Base-by-base conservation (phyloP, 2,888 invertebrate species). In the Noctua janthina region DNA sequence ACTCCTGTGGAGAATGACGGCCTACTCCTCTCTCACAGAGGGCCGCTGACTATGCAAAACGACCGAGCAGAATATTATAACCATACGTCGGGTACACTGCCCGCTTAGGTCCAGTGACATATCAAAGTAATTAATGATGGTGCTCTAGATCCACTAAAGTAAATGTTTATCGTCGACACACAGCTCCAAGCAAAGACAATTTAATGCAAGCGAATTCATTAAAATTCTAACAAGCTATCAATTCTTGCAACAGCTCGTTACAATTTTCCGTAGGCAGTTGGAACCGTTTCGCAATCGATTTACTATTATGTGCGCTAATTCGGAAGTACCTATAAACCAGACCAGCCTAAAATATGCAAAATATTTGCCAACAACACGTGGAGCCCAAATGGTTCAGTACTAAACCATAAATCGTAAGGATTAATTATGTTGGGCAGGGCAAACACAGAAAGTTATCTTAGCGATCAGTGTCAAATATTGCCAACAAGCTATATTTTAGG, bases 361-460 rank as follows among this genome's bases (percentile, higher is more conserved):
- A 82, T 86, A 88, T 88, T 89, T 70, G 64, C 66, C 64, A 74
- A 64, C 51, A 83, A 78, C 84, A 88, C 90, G 86, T 89, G 88
- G 89, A 64, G 80, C 74, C 80, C 56, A 77, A 83, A 79, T 71
- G 73, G 76, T 59, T 80, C 15, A 54, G 39, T 71, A 69, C 85
- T 49, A 51, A 75, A 75, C 79, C 29, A 89, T 88, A 88, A 89
- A 89, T 88, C 56, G 76, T 70, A 59, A 64, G 86, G 79, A 88
- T 89, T 88, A 88, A 88, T 89, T 84, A 80, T 81, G 76, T 79
- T 78, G 81, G 78, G 76, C 68, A 76, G 76, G 74, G 76, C 73
- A 68, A 87, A 87, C 82, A 81, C 88, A 71, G 80, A 88, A 88
- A 88, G 81, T 86, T 84, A 88, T 88, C 82, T 82, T 2, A 75